Evolutionary conservation across 1,140 invertebrate species (phyloP).

Genomic region (Aphelinus certus): DNA sequence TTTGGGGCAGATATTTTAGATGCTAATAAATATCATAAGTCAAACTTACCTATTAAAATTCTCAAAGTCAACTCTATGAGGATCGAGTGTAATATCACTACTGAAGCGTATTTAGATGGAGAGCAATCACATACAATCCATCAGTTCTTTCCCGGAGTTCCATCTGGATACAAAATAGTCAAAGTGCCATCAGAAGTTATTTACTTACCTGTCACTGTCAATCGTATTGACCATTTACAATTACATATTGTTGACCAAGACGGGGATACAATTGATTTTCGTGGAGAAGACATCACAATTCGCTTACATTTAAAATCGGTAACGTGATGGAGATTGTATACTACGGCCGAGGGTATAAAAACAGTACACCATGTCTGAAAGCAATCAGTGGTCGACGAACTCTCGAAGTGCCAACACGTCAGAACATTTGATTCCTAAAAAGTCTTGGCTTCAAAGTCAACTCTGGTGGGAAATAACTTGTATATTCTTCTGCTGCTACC

Average conservation of each 20-base stretch:
- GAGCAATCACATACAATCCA: slow-evolving; percentile 48
- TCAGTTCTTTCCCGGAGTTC: slow-evolving; percentile 43
- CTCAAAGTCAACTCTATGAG: slow-evolving; percentile 42
- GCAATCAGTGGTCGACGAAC: not conserved
- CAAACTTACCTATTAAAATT: slow-evolving; percentile 30
- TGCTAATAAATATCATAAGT: not conserved
- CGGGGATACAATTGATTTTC: too few relatives aligned
- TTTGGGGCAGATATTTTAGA: not conserved
- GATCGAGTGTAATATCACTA: slow-evolving; percentile 42
- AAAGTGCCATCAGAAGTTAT: not conserved
- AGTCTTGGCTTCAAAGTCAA: not conserved
- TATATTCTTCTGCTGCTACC: too few relatives aligned
- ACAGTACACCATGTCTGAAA: not conserved
- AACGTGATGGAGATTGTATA: not conserved
- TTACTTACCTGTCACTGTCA: not conserved
- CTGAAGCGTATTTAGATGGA: slow-evolving; percentile 49
- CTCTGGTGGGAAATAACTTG: too few relatives aligned
- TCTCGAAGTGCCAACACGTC: not conserved
- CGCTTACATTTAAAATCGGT: not conserved
- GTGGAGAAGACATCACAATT: not conserved
- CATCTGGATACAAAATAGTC: not conserved
- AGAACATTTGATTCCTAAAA: not conserved
- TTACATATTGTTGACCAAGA: too few relatives aligned
- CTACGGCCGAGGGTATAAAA: not conserved
- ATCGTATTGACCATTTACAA: not conserved